These are phyloP conservation scores for Drosophila ogumai DNA, from an alignment of 1,140 invertebrate species.

Conservation along the genomic window DNA sequence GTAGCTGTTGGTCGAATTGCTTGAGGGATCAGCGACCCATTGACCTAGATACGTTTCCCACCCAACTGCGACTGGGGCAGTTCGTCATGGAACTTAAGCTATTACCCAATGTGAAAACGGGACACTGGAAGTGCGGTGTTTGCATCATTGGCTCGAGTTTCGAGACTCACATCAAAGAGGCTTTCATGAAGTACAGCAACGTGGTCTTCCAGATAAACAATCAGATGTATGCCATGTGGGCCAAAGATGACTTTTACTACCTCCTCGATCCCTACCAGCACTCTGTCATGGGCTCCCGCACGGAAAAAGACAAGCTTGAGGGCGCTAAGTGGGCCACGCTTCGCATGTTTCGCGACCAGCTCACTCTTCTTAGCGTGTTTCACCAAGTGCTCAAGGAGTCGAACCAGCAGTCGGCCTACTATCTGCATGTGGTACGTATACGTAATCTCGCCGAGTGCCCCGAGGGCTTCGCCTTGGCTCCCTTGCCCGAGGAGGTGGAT, in stretches of 20 bases:
- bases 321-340: constrained; percentile 62
- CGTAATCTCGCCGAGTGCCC: constrained; percentile 59
- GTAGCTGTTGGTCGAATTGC: constrained; percentile 55
- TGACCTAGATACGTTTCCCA: constrained; percentile 62
- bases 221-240: constrained; percentile 74
- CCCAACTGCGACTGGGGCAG: constrained; percentile 65
- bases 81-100: constrained; percentile 59
- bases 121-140: constrained; percentile 48
- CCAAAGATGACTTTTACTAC: constrained; percentile 71
- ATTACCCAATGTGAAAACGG: constrained; percentile 33
- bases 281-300: constrained; percentile 37
- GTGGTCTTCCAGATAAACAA: constrained; percentile 70
- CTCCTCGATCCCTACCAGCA: constrained; percentile 78
- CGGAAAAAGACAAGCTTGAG: constrained; percentile 1
- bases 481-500: constrained; percentile 8
- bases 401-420: constrained; percentile 56
- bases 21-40: constrained; percentile 30
- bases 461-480: constrained; percentile 29
- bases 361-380: constrained; percentile 64
- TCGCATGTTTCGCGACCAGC: constrained; percentile 70
- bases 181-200: constrained; percentile 43
- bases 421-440: constrained; percentile 60
- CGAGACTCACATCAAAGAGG: constrained; percentile 30
- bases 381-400: constrained; percentile 72
- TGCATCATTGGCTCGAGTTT: constrained; percentile 44